These are phyloP conservation scores for Phaonia tiefii DNA, from an alignment of 2,888 invertebrate genomes.

Conservation along the genomic window DNA sequence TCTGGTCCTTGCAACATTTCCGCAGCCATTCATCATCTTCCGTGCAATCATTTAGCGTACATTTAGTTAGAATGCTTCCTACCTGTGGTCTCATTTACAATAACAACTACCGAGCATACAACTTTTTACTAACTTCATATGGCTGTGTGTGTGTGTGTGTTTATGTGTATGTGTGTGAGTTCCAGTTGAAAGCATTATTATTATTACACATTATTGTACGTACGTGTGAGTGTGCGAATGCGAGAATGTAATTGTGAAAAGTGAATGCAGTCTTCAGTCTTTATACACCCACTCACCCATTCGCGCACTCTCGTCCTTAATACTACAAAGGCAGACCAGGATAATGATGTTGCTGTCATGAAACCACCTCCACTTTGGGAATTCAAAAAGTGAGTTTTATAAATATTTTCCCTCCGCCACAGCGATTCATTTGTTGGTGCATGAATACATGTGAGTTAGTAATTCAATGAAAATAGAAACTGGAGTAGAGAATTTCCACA, in stretches of 20 bases:
- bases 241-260: neutral
- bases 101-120: neutral
- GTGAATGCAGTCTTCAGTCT: neutral
- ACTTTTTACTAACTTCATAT: too few species aligned
- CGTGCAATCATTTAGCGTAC: slow-evolving; percentile 42
- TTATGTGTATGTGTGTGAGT: neutral
- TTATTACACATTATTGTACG: slow-evolving; percentile 8
- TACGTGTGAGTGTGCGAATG: neutral
- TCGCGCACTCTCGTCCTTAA: neutral
- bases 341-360: neutral
- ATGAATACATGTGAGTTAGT: slow-evolving; percentile 5
- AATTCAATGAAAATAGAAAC: slow-evolving; percentile 58
- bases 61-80: slow-evolving; percentile 28
- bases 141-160: neutral
- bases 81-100: slow-evolving; percentile 22
- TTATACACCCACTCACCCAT: too few species aligned
- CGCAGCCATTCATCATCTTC: slow-evolving; percentile 40
- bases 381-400: slow-evolving; percentile 50
- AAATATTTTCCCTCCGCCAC: slow-evolving; percentile 41
- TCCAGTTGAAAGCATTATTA: neutral
- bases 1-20: slow-evolving; percentile 20
- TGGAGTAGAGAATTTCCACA: slow-evolving; percentile 60
- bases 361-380: slow-evolving; percentile 51
- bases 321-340: neutral
- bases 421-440: slow-evolving; percentile 15